Evolutionary conservation across 2,888 invertebrate species (phyloP).

Genomic region (Caenorhabditis drosophilae): DNA sequence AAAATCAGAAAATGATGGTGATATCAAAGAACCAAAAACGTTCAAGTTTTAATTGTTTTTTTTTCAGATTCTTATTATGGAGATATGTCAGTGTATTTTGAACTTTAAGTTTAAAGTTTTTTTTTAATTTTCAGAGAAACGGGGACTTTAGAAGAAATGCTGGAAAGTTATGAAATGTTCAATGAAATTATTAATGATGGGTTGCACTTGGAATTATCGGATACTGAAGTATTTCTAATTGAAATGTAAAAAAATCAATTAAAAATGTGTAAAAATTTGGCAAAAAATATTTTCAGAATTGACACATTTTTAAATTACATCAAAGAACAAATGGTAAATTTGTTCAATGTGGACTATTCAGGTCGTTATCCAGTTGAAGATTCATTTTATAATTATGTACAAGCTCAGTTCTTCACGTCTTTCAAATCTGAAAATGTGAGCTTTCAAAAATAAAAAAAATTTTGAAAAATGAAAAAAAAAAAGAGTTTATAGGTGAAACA

Average conservation of each 20-base stretch:
- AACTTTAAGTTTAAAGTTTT: neutral
- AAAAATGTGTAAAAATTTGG: neutral
- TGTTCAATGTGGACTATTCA: neutral
- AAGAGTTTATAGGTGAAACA: neutral
- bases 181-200: neutral
- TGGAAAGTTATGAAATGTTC: neutral
- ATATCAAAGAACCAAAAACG: too few relatives aligned
- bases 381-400: neutral
- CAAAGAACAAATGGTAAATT: neutral
- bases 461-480: neutral
- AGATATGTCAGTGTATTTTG: too few relatives aligned
- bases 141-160: neutral
- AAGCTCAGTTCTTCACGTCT: neutral
- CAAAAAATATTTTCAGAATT: neutral
- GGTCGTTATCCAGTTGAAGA: neutral
- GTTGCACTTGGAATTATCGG: too few relatives aligned
- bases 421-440: slow-evolving; percentile 4
- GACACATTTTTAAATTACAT: neutral
- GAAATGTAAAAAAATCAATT: too few relatives aligned
- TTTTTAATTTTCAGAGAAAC: neutral
- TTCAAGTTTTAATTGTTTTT: too few relatives aligned
- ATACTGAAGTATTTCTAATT: neutral
- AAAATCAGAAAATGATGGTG: too few relatives aligned
- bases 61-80: too few relatives aligned
- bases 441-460: neutral